These are phyloP conservation scores for Brachyalestes nurse DNA, from an alignment of 2,797 vertebrate genomes.

Conservation along the genomic window DNA sequence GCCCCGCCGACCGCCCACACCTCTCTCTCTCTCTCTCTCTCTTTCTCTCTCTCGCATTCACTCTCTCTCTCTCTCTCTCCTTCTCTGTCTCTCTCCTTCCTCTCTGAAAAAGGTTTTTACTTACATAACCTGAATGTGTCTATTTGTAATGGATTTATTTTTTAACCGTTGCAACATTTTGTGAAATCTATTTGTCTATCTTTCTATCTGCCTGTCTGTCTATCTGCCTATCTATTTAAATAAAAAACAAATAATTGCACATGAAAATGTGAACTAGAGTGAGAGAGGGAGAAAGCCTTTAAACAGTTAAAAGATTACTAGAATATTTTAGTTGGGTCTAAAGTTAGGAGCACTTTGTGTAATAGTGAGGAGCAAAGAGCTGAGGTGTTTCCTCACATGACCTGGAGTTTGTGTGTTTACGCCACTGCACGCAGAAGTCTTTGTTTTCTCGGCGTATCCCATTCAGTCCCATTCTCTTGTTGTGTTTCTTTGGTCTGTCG, in stretches of 20 bases:
- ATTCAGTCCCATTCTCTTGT: neutral
- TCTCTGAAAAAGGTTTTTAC: no score
- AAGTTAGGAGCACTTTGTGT: no score
- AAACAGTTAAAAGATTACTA: neutral
- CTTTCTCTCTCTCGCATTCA: neutral
- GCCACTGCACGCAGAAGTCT: neutral
- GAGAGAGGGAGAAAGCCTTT: neutral
- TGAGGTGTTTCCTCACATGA: neutral
- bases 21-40: neutral
- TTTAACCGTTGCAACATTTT: no score
- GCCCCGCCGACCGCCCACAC: neutral
- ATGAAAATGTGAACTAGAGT: neutral
- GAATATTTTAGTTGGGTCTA: neutral
- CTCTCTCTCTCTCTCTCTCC: neutral
- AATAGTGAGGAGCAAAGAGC: neutral
- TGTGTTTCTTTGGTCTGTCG: conserved; percentile 26
- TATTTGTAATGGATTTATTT: no score
- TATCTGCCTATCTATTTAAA: no score
- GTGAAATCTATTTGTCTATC: no score
- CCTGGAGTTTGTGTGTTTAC: neutral
- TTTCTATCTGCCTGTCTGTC: no score
- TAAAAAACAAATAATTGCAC: no score
- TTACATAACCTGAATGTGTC: no score
- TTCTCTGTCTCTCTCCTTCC: neutral
- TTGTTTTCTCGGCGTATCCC: conserved; percentile 8